Conservation (phyloP, 2,113 vertebrate species). For the Mesitornis unicolor region DNA sequence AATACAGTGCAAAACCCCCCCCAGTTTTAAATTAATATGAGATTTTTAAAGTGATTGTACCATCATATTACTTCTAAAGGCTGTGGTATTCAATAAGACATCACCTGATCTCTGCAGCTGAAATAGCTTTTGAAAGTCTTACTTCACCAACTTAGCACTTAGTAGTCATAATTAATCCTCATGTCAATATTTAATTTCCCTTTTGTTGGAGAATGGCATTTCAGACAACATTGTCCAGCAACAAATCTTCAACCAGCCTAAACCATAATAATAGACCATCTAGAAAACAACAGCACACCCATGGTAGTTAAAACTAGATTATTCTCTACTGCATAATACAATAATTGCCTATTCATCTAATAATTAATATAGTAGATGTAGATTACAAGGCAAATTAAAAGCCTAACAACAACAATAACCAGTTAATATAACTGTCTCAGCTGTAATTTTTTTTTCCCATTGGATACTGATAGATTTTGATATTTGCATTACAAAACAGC, state of each 20-base stretch:
- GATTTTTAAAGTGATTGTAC: background rate
- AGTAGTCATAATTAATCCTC: background rate
- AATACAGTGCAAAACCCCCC: background rate
- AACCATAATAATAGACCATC: background rate
- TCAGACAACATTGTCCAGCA: background rate
- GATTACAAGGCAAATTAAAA: conserved; percentile 32
- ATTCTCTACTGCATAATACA: background rate
- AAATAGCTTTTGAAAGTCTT: background rate
- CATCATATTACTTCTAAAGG: background rate
- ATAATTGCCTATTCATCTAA: background rate
- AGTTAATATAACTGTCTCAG: background rate
- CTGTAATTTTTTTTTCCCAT: background rate
- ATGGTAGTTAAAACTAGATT: background rate
- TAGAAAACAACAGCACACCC: background rate
- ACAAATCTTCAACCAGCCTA: background rate
- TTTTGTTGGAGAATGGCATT: background rate
- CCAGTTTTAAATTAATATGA: background rate
- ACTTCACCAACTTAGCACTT: background rate
- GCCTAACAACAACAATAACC: background rate
- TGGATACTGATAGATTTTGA: background rate
- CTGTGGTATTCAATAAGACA: background rate
- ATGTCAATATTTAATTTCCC: background rate
- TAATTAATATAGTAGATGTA: conserved; percentile 7
- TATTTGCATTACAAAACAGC: background rate
- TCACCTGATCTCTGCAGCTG: background rate